Percentiles rank a stretch among this genome's conserved stretches.
phyloP scores from a whole-genome alignment of 2,888 invertebrate genomes.

The Platycnemis pennipes region DNA sequence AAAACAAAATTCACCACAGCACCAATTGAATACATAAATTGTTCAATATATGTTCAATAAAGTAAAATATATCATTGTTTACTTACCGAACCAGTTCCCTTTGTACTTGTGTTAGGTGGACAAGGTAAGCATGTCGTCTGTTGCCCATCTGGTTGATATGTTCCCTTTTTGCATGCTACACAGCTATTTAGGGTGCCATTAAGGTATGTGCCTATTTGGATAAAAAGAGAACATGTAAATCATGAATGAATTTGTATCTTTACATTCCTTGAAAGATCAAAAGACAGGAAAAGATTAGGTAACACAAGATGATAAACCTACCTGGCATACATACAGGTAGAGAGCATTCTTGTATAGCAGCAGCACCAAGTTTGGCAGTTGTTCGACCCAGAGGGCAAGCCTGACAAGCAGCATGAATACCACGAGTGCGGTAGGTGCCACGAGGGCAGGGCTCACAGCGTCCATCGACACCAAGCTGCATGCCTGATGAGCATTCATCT shows the following conservation, averaged over 20 bases:
- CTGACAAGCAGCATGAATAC: constrained; percentile 93
- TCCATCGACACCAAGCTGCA: constrained; percentile 92
- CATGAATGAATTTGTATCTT: constrained; percentile 1
- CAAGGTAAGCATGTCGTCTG: constrained; percentile 93
- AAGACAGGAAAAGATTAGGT: not conserved
- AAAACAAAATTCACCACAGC: too few species aligned
- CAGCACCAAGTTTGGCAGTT: constrained; percentile 91
- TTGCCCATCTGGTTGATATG: constrained; percentile 93
- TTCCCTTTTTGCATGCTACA: constrained; percentile 92
- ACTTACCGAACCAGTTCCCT: constrained; percentile 89
- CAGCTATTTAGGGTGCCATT: constrained; percentile 93
- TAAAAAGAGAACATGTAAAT: constrained; percentile 59
- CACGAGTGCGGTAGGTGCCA: constrained; percentile 92
- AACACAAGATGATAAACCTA: constrained; percentile 74
- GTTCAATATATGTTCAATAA: too few species aligned
- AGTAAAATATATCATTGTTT: too few species aligned
- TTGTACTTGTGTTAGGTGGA: constrained; percentile 94
- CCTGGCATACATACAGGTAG: constrained; percentile 92
- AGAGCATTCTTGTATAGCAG: constrained; percentile 94
- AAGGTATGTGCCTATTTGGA: constrained; percentile 87
- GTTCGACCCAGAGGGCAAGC: constrained; percentile 94
- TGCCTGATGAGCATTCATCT: constrained; percentile 93
- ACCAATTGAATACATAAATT: too few species aligned
- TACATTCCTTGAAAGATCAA: not conserved
- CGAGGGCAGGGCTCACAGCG: constrained; percentile 95